These are phyloP conservation scores for Mugil cephalus DNA, from an alignment of 2,113 vertebrate genomes.

Conservation along the genomic window DNA sequence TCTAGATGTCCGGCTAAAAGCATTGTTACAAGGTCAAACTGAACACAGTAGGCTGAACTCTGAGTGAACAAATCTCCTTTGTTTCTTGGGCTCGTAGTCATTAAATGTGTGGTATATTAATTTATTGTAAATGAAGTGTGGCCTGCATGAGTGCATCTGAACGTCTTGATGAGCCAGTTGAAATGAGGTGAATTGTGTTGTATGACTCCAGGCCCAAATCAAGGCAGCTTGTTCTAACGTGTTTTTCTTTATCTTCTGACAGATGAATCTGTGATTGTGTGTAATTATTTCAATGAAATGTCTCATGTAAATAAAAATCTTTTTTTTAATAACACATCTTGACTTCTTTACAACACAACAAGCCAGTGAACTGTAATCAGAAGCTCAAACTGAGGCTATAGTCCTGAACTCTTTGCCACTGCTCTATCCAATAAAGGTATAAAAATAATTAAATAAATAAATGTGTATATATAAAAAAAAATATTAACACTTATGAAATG, in stretches of 20 bases:
- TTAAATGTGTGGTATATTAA: slow-evolving; percentile 57
- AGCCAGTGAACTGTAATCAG: neutral
- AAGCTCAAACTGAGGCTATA: too few relatives aligned
- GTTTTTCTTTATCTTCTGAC: slow-evolving; percentile 29
- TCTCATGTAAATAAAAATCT: slow-evolving; percentile 77
- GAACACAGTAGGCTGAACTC: slow-evolving; percentile 25
- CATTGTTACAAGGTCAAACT: slow-evolving; percentile 30
- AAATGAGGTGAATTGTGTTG: slow-evolving; percentile 22
- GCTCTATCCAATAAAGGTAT: too few relatives aligned
- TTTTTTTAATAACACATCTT: slow-evolving; percentile 31
- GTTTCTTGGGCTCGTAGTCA: slow-evolving; percentile 6
- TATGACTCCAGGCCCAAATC: slow-evolving; percentile 23
- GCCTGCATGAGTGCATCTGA: slow-evolving; percentile 25
- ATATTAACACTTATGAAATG: too few relatives aligned
- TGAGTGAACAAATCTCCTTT: slow-evolving; percentile 3
- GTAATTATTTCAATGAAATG: slow-evolving; percentile 61
- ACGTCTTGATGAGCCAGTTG: slow-evolving; percentile 16
- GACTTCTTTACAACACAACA: slow-evolving; percentile 26
- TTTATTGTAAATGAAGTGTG: slow-evolving; percentile 70
- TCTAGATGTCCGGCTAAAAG: slow-evolving; percentile 16
- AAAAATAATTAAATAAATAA: too few relatives aligned
- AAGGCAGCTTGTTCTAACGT: slow-evolving; percentile 69
- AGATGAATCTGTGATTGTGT: slow-evolving; percentile 58
- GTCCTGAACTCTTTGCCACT: too few relatives aligned
- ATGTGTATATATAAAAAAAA: too few relatives aligned